Base-by-base conservation (phyloP, 37 sponge, comb jelly and placozoan species). In the Crambe crambe region DNA sequence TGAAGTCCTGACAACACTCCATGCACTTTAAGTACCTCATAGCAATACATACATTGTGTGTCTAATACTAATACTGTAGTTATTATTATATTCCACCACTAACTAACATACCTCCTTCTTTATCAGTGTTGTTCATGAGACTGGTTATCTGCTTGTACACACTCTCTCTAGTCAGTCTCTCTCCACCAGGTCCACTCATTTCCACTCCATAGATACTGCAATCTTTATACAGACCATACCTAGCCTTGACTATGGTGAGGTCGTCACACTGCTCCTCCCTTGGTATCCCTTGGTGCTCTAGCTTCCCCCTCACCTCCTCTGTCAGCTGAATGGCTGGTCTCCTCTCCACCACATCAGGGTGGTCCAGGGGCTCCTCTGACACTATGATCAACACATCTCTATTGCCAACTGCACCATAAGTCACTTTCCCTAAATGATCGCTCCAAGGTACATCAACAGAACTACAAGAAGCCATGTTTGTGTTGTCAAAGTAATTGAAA, bases 321-420 rank as follows among this genome's bases (percentile, higher is more conserved):
- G 76, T 76, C 40, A 76, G 76, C 31, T 61, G 56, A 47, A 12
- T 47, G 2, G 43, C 43, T 10, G 34, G 18, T 35, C 42, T 39
- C 42, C 71, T 35, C 17, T 6, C n/a, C 15, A 37, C 43, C 20
- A 39, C 42, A 70, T 70, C 71, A 39, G 43, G 71, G 37, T 40
- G 25, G 12, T 37, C n/a, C 3, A 39, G 8, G 6, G 12, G 18
- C 20, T 38, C 71, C 34, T 37, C 25, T 9, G 71, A 70, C 26
- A 35, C 71, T 37, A 70, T 39, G 8, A 70, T 70, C 2, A 70
- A 38, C 9, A 40, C 71, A 70, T 70, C 71, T 70, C 71, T 70
- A 3, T 37, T 75, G 82, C 42, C 75, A 66, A 56, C 34, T 42
- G 73, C 70, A 34, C 85, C 40, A 61, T 61, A 61, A 23, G 25